Percentiles rank a stretch among this genome's conserved stretches.
Conservation (phyloP, 2,797 vertebrate species). For the Aplochiton taeniatus region DNA sequence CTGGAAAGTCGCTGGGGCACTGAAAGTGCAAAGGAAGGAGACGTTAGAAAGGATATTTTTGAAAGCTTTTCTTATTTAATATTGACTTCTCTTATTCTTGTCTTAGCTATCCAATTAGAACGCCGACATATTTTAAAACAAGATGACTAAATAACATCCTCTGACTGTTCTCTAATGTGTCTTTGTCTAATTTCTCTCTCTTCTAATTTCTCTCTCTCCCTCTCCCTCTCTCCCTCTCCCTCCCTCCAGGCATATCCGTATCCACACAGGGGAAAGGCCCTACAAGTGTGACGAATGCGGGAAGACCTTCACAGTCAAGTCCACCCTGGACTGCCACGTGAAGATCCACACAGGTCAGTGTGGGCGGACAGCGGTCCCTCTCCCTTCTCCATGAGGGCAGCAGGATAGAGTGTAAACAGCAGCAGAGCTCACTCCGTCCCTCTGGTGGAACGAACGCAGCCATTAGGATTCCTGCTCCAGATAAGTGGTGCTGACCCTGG, state of each 20-base stretch:
- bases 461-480: no score
- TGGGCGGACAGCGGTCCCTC: neutral
- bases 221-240: neutral
- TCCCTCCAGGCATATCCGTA: slow-evolving; percentile 87
- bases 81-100: no score
- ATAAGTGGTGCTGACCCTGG: neutral
- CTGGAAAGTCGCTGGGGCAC: no score
- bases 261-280: slow-evolving; percentile 96
- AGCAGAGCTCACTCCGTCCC: no score
- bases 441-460: no score
- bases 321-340: slow-evolving; percentile 94
- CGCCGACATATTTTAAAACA: no score
- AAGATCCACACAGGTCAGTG: slow-evolving; percentile 94
- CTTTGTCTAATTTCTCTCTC: neutral
- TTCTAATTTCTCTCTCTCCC: neutral
- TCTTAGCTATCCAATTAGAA: no score
- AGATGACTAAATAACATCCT: no score
- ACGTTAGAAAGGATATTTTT: no score
- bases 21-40: no score
- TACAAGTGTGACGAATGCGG: slow-evolving; percentile 97
- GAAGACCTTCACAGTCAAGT: slow-evolving; percentile 98
- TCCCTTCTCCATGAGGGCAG: neutral
- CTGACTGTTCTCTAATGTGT: neutral
- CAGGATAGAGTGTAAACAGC: no score
- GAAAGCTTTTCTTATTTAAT: no score